Conservation (phyloP, 2,888 invertebrate genomes). For the Crematogaster levior region DNA sequence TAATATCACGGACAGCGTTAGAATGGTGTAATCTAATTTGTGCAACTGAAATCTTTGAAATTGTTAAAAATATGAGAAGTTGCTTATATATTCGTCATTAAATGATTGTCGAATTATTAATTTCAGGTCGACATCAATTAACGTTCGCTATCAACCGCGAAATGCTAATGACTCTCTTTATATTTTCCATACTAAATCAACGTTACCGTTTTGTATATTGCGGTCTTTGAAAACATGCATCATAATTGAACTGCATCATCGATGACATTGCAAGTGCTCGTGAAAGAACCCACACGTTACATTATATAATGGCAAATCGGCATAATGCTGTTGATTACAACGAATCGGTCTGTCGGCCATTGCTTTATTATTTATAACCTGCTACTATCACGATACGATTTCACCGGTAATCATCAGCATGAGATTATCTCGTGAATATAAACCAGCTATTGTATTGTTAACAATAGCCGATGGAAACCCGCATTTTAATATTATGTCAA, state of each 20-base stretch:
- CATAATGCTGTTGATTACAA: constrained; percentile 45
- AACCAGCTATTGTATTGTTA: constrained; percentile 49
- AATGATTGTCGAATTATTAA: constrained; percentile 8
- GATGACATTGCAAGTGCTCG: constrained; percentile 36
- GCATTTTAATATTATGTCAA: constrained; percentile 51
- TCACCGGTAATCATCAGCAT: constrained; percentile 48
- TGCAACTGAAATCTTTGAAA: neutral
- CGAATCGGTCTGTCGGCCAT: constrained; percentile 10
- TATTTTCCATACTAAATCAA: constrained; percentile 37
- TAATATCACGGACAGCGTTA: neutral
- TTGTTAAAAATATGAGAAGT: neutral
- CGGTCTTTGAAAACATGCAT: constrained; percentile 24
- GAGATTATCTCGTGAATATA: constrained; percentile 52
- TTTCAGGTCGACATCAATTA: constrained; percentile 22
- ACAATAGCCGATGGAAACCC: constrained; percentile 46
- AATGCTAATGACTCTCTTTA: constrained; percentile 32
- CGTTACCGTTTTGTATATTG: constrained; percentile 25
- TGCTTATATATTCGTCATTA: neutral
- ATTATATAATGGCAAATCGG: constrained; percentile 13
- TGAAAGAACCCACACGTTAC: constrained; percentile 34
- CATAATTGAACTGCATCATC: constrained; percentile 26
- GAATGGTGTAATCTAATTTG: neutral
- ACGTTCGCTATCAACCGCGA: neutral
- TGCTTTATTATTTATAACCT: constrained; percentile 41
- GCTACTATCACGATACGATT: constrained; percentile 29